Evolutionary conservation across 2,797 vertebrate genomes (phyloP), one percentile per base, ranked within the genome.

Genomic region (Chaetophractus vellerosus): DNA sequence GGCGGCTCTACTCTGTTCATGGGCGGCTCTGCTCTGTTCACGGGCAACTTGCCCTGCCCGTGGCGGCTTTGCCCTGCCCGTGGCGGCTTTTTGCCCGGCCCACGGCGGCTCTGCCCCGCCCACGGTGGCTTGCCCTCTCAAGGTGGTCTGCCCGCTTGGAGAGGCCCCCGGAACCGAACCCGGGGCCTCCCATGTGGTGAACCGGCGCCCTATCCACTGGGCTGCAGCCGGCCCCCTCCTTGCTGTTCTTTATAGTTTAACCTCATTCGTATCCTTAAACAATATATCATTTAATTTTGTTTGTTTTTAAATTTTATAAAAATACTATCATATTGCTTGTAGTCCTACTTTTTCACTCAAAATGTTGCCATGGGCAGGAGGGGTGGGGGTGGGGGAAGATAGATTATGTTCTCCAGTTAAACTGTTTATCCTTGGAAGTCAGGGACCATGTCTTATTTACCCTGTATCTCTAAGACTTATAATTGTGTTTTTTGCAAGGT

Each of bases 271-370:
- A 71, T 82, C 9, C 41, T 66, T 92, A 93, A 81, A 33, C 28
- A 80, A 55, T 90, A n/a, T 41, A 63, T 31, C 80, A 18, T 59
- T 95, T 6, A 45, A 9, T 80, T 74, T 90, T 68, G n/a, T 92
- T 90, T 81, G 74, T 68, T 93, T 95, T 76, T 87, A 82, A 90
- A n/a, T 36, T 75, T 90, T 59, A 82, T 78, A 31, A 36, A 76
- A 45, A 63, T 74, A 45, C 15, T 71, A 6, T 75, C 15, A 14
- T 72, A 28, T 80, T 79, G 28, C 45, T 41, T 63, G 45, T 90
- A 64, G 81, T 93, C 15, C 55, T 86, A 19, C 19, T 82, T 93
- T 95, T 87, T 76, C 41, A 91, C 48, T 87, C 19, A 78, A 45
- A 3, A 2, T 48, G 9, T 36, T 23, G 16, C 1, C 2, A 36